Base-by-base conservation (phyloP, 1,140 invertebrate genomes). In the Chironomus striatipennis region DNA sequence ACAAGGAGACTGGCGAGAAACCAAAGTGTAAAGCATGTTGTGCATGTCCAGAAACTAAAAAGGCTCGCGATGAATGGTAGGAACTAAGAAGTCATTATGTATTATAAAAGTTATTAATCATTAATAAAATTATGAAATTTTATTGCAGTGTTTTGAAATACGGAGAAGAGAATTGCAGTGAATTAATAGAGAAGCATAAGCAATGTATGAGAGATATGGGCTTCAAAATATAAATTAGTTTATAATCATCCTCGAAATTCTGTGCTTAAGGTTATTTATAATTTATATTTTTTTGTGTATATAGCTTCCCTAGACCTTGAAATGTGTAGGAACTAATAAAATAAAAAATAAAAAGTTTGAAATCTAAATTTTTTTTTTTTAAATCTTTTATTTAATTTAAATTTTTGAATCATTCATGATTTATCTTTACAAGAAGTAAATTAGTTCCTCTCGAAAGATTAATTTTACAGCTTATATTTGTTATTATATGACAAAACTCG, bases 11-110 rank as follows among this genome's bases (percentile, higher is more conserved):
- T 15, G 47, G 47, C n/a, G 84, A 86, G 76, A 87, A 85, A 74
- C 88, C 89, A 72, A 94, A 94, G 82, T 84, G 93, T 74, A 98
- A 98, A 83, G 92, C 97, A 17, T 99, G 97, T 79, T 99, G 97
- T 86, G 96, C 96, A 73, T 99, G 97, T 85, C 97, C 96, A 0
- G 97, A 98, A 86, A 98, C 97, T 0, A 98, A 96, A 83, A 90
- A 89, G 85, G 88, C 85, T 24, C 85, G 96, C 79, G 96, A 98
- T 86, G 87, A 89, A 76, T 98, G 96, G 95, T 97, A 87, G 86
- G 85, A 75, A 74, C 17, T n/a, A 70, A 73, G 5, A 57, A 65
- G 5, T 72, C 73, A 74, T 43, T 73, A 72, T 67, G 9, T 21
- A 20, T 74, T 24, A n/a, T 18, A 0, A 17, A n/a, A 9, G 15